Conservation (phyloP, 1,140 invertebrate genomes). For the Drosophila rhopaloa region DNA sequence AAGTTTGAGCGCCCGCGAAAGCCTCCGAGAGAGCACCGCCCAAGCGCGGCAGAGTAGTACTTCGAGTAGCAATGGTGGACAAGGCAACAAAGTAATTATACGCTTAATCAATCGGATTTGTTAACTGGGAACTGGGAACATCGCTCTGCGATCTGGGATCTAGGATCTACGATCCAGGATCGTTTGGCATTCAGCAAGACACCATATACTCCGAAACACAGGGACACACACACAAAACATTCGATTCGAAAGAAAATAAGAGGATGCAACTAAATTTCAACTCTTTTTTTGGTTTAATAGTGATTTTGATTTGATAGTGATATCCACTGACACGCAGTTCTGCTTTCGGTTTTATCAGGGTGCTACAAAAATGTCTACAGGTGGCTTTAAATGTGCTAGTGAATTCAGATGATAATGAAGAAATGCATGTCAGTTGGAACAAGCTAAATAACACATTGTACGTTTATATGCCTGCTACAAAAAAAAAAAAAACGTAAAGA, state of each 20-base stretch:
- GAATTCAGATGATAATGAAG: neutral
- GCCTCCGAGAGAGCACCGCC: slow-evolving; percentile 86
- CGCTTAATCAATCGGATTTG: slow-evolving; percentile 16
- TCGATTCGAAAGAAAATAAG: slow-evolving; percentile 13
- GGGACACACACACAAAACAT: neutral
- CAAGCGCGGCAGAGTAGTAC: slow-evolving; percentile 85
- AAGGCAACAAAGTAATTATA: slow-evolving; percentile 88
- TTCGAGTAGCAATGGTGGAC: slow-evolving; percentile 86
- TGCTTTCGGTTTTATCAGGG: neutral
- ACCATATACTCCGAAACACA: slow-evolving; percentile 18
- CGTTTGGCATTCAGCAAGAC: neutral
- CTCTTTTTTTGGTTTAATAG: neutral
- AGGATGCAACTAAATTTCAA: slow-evolving; percentile 8
- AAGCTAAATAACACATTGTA: neutral
- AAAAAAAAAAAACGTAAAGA: neutral
- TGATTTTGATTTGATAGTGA: slow-evolving; percentile 1
- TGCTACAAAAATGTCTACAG: too few species aligned
- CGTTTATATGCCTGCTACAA: neutral
- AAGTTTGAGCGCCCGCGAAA: slow-evolving; percentile 89
- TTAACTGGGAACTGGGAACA: neutral
- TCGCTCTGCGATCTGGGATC: neutral
- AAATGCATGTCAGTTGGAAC: neutral
- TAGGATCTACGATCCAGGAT: neutral
- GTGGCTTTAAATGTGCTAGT: too few species aligned
- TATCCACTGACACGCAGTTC: neutral